A percentile compares a stretch with the other conserved stretches of the same genome.
These are phyloP conservation scores for Pseudeuparius sepicola DNA, from an alignment of 2,888 invertebrate genomes.

Conservation along the genomic window DNA sequence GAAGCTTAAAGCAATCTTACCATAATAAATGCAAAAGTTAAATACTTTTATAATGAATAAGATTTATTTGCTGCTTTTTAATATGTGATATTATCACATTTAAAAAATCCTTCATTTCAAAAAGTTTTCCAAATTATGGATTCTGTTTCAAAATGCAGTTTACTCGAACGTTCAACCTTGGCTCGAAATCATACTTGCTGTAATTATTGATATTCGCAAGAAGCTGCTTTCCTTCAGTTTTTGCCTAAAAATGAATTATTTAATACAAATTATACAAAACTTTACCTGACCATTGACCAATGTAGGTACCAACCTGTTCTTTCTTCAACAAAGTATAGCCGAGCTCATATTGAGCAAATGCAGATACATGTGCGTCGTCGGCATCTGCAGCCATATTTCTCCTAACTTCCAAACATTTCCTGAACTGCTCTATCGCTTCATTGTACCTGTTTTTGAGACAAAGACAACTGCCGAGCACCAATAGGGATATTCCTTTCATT, in stretches of 20 bases:
- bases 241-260: slow-evolving; percentile 39
- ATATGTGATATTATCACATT: too few species aligned
- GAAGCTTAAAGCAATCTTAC: not conserved
- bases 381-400: slow-evolving; percentile 25
- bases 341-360: slow-evolving; percentile 55
- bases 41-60: too few species aligned
- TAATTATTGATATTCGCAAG: slow-evolving; percentile 46
- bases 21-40: slow-evolving; percentile 3
- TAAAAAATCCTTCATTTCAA: too few species aligned
- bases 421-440: slow-evolving; percentile 36
- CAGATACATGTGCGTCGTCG: slow-evolving; percentile 48
- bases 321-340: slow-evolving; percentile 43
- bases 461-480: slow-evolving; percentile 44
- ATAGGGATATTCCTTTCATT: slow-evolving; percentile 44
- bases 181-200: slow-evolving; percentile 58
- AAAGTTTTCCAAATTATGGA: too few species aligned
- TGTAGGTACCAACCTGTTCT: slow-evolving; percentile 26
- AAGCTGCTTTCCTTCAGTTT: slow-evolving; percentile 43
- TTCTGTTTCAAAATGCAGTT: slow-evolving; percentile 47
- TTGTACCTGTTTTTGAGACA: slow-evolving; percentile 37
- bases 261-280: too few species aligned
- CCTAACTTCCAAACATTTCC: slow-evolving; percentile 35
- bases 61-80: too few species aligned
- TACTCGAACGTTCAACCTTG: slow-evolving; percentile 50
- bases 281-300: not conserved